Evolutionary conservation across 2,113 vertebrate genomes (phyloP), one percentile per base, ranked within the genome.

Genomic region (Orientallactaga bullata): DNA sequence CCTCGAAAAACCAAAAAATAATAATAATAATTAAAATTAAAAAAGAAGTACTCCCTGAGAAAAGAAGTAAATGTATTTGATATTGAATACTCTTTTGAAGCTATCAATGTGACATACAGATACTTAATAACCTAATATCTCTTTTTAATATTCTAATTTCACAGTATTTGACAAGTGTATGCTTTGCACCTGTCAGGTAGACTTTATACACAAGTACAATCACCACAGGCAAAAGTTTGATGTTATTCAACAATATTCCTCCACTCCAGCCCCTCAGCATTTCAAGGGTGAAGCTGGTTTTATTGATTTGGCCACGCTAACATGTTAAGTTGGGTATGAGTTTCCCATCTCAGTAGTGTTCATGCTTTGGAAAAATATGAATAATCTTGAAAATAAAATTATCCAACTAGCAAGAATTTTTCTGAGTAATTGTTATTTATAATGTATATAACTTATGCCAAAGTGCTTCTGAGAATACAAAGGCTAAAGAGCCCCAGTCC

Each of bases 371-470:
- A 83, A 37, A 94, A 86, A 47, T 39, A 47, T 86, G 39, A 69
- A 93, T 85, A 58, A 47, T 15, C 66, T 91, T 47, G 65, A 51
- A 89, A 87, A 28, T 16, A 60, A 94, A 85, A 79, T 65, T 91
- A 72, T 47, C 76, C 76, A 74, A 76, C 55, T 26, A 91, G 51
- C 8, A 80, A 86, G 21, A 85, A 74, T 82, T 79, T 95, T 93
- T 84, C 42, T 93, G 85, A 84, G 21, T 66, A 68, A 32, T 80
- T 83, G 60, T 73, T 83, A 65, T 28, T 88, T 16, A 71, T 15
- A 72, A 60, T 76, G 32, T 47, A 8, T n/a, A 55, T 13, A 69
- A 42, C 60, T 73, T 68, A 12, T 65, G 5, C 35, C 42, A 78
- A 55, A 89, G 21, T 35, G 16, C 35, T 76, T 83, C 76, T 60